Base-by-base conservation (phyloP, 2,797 vertebrate genomes). In the Aulostomus chinensis region DNA sequence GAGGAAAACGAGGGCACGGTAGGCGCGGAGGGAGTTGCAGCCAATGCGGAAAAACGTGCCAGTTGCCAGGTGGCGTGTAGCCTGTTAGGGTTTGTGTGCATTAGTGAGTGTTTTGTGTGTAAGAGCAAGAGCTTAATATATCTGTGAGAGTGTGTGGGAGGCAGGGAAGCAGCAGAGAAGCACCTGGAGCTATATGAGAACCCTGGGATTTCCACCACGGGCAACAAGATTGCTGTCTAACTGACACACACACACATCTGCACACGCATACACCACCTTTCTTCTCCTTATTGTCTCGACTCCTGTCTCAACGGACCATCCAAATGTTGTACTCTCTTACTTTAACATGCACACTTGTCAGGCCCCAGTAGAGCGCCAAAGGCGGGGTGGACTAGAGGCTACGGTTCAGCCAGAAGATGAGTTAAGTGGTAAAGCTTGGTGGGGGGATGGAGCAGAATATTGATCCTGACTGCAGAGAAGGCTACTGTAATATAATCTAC, bases 381-480 rank as follows among this genome's bases (percentile, higher is more conserved):
- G 21, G 39, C 29, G 12, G 28, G 10, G 22, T 31, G 55, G 54
- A 56, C 28, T 21, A 31, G 59, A 31, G 5, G 7, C 33, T 48
- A 7, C 18, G 26, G 26, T 31, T 47, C 60, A 46, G 58, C 39
- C 57, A 15, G 55, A 43, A 58, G 38, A 51, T 42, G 49, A 55
- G 41, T 62, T 54, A 57, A 76, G 58, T 52, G 58, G 45, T 39
- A 31, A 58, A 59, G 59, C 36, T 14, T 29, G 52, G 58, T 58
- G 9, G 20, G 47, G 56, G 58, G 31, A 65, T 49, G 61, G 56
- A 38, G 18, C 45, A 68, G 76, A 76, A 75, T 76, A 65, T 76
- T 72, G 69, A 86, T 67, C 60, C 51, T 14, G 42, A 59, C 72
- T 68, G 65, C 68, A 63, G 66, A 73, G 64, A 35, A 67, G 18